Base-by-base conservation (phyloP, 53 echinoderm and acorn worm species). In the Arbacia lixula region DNA sequence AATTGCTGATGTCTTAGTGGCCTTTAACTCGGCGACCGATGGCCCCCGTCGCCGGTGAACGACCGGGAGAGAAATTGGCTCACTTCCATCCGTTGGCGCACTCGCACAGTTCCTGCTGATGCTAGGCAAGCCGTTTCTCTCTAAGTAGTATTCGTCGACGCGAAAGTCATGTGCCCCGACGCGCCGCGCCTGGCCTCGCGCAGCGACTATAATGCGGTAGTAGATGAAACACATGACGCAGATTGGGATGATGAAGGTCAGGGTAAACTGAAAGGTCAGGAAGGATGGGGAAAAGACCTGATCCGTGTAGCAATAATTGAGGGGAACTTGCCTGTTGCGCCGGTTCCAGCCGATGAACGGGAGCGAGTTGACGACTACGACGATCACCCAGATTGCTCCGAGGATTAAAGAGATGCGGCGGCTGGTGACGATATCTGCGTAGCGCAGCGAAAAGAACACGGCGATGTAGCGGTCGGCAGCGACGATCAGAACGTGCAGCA, bases 401-500 rank as follows among this genome's bases (percentile, higher is more conserved):
- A 83, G 60, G 16, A 66, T 43, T 1, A 36, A 1, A 19, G 29
- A 60, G 21, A 68, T 74, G 33, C 66, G 60, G 10, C 75, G 53
- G 12, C 25, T 28, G 6, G 90, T 86, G 41, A 90, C 73, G 29
- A 86, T 52, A 10, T 25, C 60, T 32, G 58, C 20, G 66, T 90
- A 86, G 20, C 72, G 0, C 34, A 90, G 32, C 26, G 90, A 77
- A 32, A 58, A 83, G 26, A 83, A 62, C 10, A 90, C 67, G 5
- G 90, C 90, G 0, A 86, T 9, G 35, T 86, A 90, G 16, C 83
- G 62, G 31, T 90, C 90, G 1, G 31, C 29, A 2, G 90, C 86
- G 36, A 90, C 86, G 37, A 83, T 26, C 27, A 86, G 66, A n/a
- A 90, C 86, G 38, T 90, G 90, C 28, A 90, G 68, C 69, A 90